These are phyloP conservation scores for Leucozona laternaria DNA, from an alignment of 2,888 invertebrate genomes.

Conservation along the genomic window DNA sequence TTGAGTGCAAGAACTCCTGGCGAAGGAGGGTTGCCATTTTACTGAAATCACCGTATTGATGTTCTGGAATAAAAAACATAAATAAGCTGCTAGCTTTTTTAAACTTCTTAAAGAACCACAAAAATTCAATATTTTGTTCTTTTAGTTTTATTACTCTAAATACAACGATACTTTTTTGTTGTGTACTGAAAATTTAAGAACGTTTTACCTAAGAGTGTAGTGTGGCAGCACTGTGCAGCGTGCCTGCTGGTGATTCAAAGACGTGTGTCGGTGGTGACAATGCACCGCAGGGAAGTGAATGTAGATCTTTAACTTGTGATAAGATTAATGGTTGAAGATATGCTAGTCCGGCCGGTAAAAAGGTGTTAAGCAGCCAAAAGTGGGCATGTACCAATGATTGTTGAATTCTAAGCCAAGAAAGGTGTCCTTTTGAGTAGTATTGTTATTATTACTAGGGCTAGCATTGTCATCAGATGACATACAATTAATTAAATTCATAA, in stretches of 20 bases:
- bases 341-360: conserved; percentile 22
- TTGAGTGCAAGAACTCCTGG: conserved; percentile 17
- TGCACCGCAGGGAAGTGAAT: conserved; percentile 33
- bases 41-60: not conserved
- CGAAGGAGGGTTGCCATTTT: not conserved
- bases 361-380: conserved; percentile 70
- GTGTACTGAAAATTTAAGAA: too few relatives aligned
- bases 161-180: too few relatives aligned
- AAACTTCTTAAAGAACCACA: not conserved
- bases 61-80: not conserved
- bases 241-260: conserved; percentile 67
- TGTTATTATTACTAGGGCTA: conserved; percentile 33
- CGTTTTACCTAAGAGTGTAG: not conserved
- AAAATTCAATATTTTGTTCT: too few relatives aligned
- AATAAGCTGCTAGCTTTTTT: not conserved
- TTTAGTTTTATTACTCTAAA: too few relatives aligned
- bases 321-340: conserved; percentile 68
- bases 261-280: conserved; percentile 43
- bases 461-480: conserved; percentile 77
- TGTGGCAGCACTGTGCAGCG: conserved; percentile 6
- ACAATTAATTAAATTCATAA: conserved; percentile 80
- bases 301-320: conserved; percentile 60
- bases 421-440: conserved; percentile 46
- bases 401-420: conserved; percentile 40
- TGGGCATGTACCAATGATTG: conserved; percentile 58